Percentiles rank a stretch among this genome's conserved stretches.
Conservation (phyloP, 2,113 vertebrate species). For the Pholis gunnellus region DNA sequence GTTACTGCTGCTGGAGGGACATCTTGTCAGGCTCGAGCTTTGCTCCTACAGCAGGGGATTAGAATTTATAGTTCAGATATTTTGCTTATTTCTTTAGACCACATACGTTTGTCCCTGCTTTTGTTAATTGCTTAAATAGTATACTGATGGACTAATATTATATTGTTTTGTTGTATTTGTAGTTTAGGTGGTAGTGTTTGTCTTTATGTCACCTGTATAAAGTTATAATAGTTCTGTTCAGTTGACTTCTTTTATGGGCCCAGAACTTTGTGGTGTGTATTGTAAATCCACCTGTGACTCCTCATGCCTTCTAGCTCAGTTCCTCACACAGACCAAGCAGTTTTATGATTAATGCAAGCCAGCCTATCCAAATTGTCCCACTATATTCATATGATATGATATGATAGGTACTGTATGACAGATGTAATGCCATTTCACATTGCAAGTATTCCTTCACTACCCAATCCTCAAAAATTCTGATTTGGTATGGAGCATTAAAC, state of each 20-base stretch:
- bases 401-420: background rate
- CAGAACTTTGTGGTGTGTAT: no score
- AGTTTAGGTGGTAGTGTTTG: background rate
- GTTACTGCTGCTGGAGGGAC: background rate
- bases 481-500: slow-evolving; percentile 17
- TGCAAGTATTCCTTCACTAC: background rate
- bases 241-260: no score
- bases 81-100: background rate
- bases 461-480: background rate
- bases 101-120: background rate
- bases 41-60: background rate
- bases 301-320: no score
- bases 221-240: no score
- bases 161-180: background rate
- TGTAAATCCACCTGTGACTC: no score
- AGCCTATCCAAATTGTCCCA: background rate
- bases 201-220: background rate
- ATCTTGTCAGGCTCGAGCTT: no score
- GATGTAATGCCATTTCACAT: background rate
- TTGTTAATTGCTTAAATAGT: background rate
- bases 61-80: background rate
- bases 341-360: no score
- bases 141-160: background rate
- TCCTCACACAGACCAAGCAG: no score
- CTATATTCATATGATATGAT: no score